A percentile compares a stretch with the other conserved stretches of the same genome.
These are phyloP conservation scores for Styela clava DNA, from an alignment of 23 tunicate species.

Conservation along the genomic window DNA sequence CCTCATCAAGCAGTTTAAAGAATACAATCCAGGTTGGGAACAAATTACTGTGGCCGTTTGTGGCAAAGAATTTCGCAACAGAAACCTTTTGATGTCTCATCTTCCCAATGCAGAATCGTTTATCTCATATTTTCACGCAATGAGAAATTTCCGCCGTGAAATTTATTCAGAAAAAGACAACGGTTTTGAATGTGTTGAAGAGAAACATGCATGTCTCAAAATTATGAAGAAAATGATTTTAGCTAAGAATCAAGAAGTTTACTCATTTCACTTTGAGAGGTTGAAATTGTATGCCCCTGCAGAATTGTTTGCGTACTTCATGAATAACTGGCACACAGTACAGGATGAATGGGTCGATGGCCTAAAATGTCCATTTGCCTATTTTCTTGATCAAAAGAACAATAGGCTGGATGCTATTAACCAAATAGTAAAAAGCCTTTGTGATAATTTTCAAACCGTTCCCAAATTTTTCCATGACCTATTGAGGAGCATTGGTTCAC, in stretches of 20 bases:
- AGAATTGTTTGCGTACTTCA: constrained; percentile 11
- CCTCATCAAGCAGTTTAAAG: not conserved
- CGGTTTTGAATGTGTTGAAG: constrained; percentile 3
- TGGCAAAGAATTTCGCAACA: not conserved
- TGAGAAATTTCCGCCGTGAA: not conserved
- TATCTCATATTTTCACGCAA: constrained; percentile 8
- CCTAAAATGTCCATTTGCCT: not conserved
- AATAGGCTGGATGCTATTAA: constrained; percentile 1
- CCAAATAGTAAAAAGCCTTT: not conserved
- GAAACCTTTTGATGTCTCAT: not conserved
- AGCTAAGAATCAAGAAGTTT: constrained; percentile 20
- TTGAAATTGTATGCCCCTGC: constrained; percentile 10
- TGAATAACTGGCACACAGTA: constrained; percentile 22
- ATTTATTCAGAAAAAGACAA: not conserved
- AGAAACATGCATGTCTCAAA: not conserved
- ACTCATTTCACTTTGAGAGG: not conserved
- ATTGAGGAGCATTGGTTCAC: not conserved
- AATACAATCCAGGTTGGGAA: not conserved
- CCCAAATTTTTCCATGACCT: not conserved
- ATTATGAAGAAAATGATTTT: constrained; percentile 17
- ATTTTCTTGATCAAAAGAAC: constrained; percentile 10
- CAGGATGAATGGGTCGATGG: constrained; percentile 26
- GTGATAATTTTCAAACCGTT: not conserved
- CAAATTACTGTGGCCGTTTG: not conserved
- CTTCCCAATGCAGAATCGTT: constrained; percentile 3